phyloP scores from a whole-genome alignment of 2,888 invertebrate genomes.

The Clunio marinus region DNA sequence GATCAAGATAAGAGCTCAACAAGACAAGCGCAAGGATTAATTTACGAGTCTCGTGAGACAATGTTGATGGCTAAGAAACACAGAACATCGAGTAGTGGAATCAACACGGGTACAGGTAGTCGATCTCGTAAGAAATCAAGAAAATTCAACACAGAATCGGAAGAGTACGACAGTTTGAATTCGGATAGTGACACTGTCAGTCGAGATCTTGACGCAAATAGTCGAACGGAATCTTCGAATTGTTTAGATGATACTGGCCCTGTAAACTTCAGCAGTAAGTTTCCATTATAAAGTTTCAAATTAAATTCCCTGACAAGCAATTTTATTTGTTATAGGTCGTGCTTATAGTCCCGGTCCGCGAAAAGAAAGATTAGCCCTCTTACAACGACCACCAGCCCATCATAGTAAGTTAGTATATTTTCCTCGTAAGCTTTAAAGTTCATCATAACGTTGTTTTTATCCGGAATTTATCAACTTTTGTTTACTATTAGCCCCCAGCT shows the following conservation, averaged over 20 bases:
- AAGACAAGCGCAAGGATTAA: constrained; percentile 24
- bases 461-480: not conserved
- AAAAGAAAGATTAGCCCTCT: constrained; percentile 53
- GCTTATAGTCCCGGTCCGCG: constrained; percentile 49
- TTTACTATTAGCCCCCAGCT: constrained; percentile 1
- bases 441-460: not conserved
- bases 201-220: constrained; percentile 52
- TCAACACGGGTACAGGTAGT: constrained; percentile 45
- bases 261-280: constrained; percentile 43
- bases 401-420: constrained; percentile 60
- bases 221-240: constrained; percentile 53
- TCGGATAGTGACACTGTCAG: constrained; percentile 55
- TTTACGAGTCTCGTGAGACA: constrained; percentile 35
- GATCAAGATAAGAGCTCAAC: constrained; percentile 53
- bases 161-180: constrained; percentile 57
- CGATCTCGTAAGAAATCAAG: constrained; percentile 53
- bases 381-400: constrained; percentile 53
- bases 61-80: constrained; percentile 35
- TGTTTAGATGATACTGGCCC: constrained; percentile 53
- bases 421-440: constrained; percentile 43
- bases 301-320: constrained; percentile 44
- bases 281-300: not conserved
- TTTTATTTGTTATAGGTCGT: constrained; percentile 45
- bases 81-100: not conserved
- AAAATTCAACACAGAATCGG: constrained; percentile 56